Percentiles rank a stretch among this genome's conserved stretches.
These are phyloP conservation scores for Lophius piscatorius DNA, from an alignment of 2,113 vertebrate species.

Conservation along the genomic window DNA sequence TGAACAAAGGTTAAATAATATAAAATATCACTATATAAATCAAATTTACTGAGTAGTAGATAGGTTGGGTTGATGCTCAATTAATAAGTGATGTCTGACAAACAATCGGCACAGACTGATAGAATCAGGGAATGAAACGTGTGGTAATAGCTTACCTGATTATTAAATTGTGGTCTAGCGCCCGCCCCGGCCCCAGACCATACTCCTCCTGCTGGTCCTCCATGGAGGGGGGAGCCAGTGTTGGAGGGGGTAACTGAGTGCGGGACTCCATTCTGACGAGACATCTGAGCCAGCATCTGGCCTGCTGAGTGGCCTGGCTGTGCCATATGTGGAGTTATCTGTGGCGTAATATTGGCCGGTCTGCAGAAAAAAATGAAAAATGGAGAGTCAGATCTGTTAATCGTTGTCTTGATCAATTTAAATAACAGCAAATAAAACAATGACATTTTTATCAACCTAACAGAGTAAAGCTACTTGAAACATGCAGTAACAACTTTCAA, in stretches of 20 bases:
- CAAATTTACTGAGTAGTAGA: not conserved
- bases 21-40: too few species aligned
- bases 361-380: conserved; percentile 56
- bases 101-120: not conserved
- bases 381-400: not conserved
- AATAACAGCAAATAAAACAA: not conserved
- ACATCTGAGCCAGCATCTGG: conserved; percentile 91
- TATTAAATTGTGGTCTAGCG: conserved; percentile 83
- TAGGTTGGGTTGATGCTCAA: not conserved
- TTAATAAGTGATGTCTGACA: not conserved
- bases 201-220: conserved; percentile 54
- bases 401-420: too few species aligned
- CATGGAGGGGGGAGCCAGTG: conserved; percentile 71
- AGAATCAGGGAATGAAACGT: too few species aligned
- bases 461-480: not conserved
- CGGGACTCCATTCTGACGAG: conserved; percentile 84
- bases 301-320: conserved; percentile 82
- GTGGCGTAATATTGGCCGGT: conserved; percentile 78
- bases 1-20: too few species aligned
- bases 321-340: conserved; percentile 81
- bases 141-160: conserved; percentile 81
- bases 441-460: too few species aligned
- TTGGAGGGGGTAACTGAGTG: conserved; percentile 66
- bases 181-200: conserved; percentile 78
- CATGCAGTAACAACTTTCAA: not conserved